Percentiles rank a stretch among this genome's conserved stretches.
phyloP scores from a whole-genome alignment of 2,888 invertebrate species.

The Drosophila colorata region DNA sequence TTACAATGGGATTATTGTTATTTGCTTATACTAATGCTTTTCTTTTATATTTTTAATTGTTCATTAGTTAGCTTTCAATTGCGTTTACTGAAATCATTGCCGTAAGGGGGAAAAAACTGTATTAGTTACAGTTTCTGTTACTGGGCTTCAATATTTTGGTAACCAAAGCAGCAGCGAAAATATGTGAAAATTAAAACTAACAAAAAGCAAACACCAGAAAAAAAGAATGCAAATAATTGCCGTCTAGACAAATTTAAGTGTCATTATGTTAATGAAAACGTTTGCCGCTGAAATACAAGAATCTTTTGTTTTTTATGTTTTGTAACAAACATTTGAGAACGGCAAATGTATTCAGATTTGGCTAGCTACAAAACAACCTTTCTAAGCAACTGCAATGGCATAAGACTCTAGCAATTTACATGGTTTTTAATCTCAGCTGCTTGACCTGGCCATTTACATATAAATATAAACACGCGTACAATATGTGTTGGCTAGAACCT shows the following conservation, averaged over 20 bases:
- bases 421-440: conserved; percentile 25
- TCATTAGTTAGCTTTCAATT: not conserved
- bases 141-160: not conserved
- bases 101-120: not conserved
- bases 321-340: not conserved
- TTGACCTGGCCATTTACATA: conserved; percentile 19
- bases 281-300: conserved; percentile 21
- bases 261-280: conserved; percentile 67
- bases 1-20: too few species aligned
- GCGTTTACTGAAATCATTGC: not conserved
- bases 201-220: conserved; percentile 1
- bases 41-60: not conserved
- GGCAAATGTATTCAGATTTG: conserved; percentile 4
- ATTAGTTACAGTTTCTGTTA: not conserved
- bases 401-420: conserved; percentile 1
- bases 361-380: conserved; percentile 9
- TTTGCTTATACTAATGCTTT: not conserved
- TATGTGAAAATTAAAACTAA: conserved; percentile 3
- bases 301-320: not conserved
- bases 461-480: conserved; percentile 10
- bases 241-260: conserved; percentile 70
- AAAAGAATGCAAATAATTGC: conserved; percentile 28
- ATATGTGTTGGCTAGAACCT: conserved; percentile 24
- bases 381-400: conserved; percentile 2
- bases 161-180: conserved; percentile 4